Evolutionary conservation across 2,797 vertebrate species (phyloP).

Genomic region (Carcharodon carcharias): DNA sequence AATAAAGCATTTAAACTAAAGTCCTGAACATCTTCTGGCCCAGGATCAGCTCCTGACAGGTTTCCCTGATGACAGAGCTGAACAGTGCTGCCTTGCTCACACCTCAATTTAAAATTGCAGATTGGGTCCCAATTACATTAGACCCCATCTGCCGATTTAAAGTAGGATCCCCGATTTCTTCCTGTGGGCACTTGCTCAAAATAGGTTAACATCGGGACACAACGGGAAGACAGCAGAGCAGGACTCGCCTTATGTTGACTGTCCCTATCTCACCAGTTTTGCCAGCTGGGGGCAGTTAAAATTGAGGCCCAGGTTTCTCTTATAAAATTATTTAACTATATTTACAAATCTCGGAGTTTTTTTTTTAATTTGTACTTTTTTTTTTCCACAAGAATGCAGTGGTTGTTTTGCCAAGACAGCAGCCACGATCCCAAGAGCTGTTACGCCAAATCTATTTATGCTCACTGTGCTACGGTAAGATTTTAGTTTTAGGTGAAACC

Average conservation of each 20-base stretch:
- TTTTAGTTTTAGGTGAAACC: conserved; percentile 39
- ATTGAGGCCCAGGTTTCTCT: neutral
- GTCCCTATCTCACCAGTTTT: neutral
- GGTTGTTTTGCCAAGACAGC: conserved; percentile 14
- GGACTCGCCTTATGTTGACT: neutral
- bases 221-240: neutral
- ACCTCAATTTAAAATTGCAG: neutral
- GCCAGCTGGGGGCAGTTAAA: neutral
- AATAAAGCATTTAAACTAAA: neutral
- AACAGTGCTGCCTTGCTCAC: neutral
- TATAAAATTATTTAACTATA: neutral
- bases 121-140: neutral
- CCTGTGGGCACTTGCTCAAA: too few relatives aligned
- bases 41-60: neutral
- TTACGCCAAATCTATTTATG: conserved; percentile 47
- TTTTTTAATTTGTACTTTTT: neutral
- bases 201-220: neutral
- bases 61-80: neutral
- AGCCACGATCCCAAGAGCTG: neutral
- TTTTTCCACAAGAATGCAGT: neutral
- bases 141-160: neutral
- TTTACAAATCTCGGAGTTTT: neutral
- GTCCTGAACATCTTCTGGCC: neutral
- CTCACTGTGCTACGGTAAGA: conserved; percentile 53
- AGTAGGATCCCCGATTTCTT: neutral